Evolutionary conservation across 1,140 invertebrate species (phyloP).

Genomic region (Eumeta japonica): DNA sequence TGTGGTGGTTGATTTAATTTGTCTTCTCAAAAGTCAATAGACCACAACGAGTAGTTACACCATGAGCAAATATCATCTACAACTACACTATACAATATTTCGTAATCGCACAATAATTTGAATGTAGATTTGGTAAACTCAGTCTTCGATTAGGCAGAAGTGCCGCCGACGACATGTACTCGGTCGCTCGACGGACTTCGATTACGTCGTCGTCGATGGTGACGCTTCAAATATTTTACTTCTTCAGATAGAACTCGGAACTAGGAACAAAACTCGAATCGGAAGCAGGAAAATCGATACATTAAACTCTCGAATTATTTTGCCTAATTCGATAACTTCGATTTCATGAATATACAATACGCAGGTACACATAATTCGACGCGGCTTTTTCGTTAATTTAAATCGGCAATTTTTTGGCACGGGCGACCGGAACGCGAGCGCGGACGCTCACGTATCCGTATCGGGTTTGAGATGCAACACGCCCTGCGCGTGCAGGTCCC

Average conservation of each 20-base stretch:
- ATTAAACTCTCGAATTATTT: slow-evolving; percentile 15
- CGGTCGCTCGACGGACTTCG: slow-evolving; percentile 9
- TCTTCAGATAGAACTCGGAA: too few species aligned
- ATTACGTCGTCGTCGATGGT: slow-evolving; percentile 17
- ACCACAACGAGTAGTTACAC: slow-evolving; percentile 41
- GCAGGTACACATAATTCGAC: too few species aligned
- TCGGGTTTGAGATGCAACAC: slow-evolving; percentile 42
- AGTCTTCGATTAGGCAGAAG: slow-evolving; percentile 53
- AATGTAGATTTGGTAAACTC: slow-evolving; percentile 43
- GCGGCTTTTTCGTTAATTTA: slow-evolving; percentile 20
- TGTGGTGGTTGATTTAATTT: too few species aligned
- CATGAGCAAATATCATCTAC: slow-evolving; percentile 42
- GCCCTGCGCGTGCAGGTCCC: slow-evolving; percentile 40
- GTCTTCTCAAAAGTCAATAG: slow-evolving; percentile 54
- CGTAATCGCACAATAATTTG: slow-evolving; percentile 21
- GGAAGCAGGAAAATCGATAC: slow-evolving; percentile 24
- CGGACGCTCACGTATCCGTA: slow-evolving; percentile 26
- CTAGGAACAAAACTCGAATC: slow-evolving; percentile 21
- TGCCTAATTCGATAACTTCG: too few species aligned
- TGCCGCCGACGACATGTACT: too few species aligned
- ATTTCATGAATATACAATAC: too few species aligned
- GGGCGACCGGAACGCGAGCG: neutral
- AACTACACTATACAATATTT: slow-evolving; percentile 21
- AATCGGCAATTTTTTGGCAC: slow-evolving; percentile 33
- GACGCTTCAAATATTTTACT: too few species aligned